Conservation (phyloP, 2,888 invertebrate genomes). For the Limnephilus lunatus region DNA sequence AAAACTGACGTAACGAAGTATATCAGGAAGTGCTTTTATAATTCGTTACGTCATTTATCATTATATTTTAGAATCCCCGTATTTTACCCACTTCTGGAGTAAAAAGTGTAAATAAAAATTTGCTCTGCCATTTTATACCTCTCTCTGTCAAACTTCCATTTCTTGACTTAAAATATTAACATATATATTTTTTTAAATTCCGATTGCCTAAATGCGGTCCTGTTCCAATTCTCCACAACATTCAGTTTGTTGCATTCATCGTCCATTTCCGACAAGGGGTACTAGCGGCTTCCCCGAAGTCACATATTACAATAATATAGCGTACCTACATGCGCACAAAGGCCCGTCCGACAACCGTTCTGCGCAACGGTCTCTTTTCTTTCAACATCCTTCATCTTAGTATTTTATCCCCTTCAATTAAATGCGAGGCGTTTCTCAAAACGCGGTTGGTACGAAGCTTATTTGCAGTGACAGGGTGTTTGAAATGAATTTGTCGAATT, state of each 20-base stretch:
- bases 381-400: background rate
- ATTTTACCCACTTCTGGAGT: no score
- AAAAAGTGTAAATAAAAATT: no score
- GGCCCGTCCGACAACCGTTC: background rate
- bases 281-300: constrained; percentile 14
- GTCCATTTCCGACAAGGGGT: background rate
- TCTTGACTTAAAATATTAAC: no score
- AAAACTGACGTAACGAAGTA: no score
- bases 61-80: no score
- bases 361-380: constrained; percentile 20
- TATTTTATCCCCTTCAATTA: background rate
- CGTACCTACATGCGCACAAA: constrained; percentile 29
- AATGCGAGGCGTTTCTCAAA: constrained; percentile 26
- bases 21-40: no score
- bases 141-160: no score
- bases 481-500: background rate
- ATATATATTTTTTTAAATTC: no score
- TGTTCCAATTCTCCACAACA: background rate
- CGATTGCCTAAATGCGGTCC: background rate
- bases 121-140: no score
- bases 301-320: no score
- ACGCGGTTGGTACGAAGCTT: background rate
- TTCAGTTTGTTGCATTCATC: background rate
- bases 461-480: constrained; percentile 12
- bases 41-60: no score